Evolutionary conservation across 2,888 invertebrate genomes (phyloP), one percentile per base, ranked within the genome.

Genomic region (Leptopilina myrica): DNA sequence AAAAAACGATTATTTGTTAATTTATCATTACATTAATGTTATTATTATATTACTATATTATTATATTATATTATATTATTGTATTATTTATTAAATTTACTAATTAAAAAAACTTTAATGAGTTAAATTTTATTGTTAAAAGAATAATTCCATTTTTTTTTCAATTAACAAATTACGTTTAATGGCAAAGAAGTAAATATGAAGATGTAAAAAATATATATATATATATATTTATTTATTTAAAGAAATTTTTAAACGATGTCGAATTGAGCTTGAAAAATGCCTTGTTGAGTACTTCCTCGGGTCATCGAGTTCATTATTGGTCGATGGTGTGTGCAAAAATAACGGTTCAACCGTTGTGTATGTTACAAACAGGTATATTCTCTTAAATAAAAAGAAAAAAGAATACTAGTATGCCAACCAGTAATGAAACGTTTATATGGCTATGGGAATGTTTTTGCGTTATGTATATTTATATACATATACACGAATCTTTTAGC

Each of bases 241-340:
- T 46, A 49, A 26, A 5, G 12, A 69, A 53, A 49, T 26, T 49
- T 49, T 49, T 69, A 14, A 69, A 53, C 49, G 69, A 69, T 69
- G 49, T 46, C 11, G 69, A 69, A 69, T 69, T 26, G 69, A 53
- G 69, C 69, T 53, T 69, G 69, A 69, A 69, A 69, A 69, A 69
- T 69, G 69, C 69, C 49, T 69, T 69, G 49, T 69, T 69, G 49
- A 69, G 53, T 69, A 69, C 69, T 69, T 69, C 69, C 69, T 69
- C 69, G 69, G 69, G 69, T 69, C 69, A 69, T 69, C 69, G 69
- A 69, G 69, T 69, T 69, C 69, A 69, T 69, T 69, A 69, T 69
- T 69, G 69, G 69, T 69, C 20, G 69, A 53, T 69, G 69, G 69
- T 69, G 69, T 69, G 69, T 69, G 69, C 69, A 69, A 69, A 69